These are phyloP conservation scores for Sturnus vulgaris DNA, from an alignment of 2,113 vertebrate species.

Conservation along the genomic window DNA sequence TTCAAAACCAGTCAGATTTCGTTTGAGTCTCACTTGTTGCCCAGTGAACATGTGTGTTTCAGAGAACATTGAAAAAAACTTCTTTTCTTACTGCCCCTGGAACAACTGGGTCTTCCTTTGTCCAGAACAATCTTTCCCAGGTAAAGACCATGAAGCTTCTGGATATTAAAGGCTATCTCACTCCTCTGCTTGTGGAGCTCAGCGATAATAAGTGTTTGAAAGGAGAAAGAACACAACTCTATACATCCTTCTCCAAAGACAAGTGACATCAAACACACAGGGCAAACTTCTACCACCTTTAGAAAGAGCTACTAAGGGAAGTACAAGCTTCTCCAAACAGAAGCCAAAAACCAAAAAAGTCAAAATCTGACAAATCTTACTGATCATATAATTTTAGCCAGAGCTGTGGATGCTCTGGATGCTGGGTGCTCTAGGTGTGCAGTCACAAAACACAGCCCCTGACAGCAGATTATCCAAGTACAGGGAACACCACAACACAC, in stretches of 20 bases:
- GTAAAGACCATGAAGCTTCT: background rate
- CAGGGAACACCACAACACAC: background rate
- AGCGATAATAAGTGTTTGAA: background rate
- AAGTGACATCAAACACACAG: background rate
- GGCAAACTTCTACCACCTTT: background rate
- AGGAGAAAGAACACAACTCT: background rate
- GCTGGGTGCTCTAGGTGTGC: background rate
- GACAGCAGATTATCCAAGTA: background rate
- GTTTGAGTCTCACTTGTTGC: background rate
- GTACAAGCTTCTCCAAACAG: background rate
- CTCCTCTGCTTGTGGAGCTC: background rate
- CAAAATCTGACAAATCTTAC: background rate
- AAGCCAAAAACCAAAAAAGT: background rate
- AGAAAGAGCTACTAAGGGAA: background rate
- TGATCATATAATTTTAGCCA: background rate
- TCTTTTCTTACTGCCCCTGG: background rate
- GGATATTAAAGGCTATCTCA: background rate
- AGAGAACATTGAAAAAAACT: background rate
- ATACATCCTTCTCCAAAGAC: rapidly evolving
- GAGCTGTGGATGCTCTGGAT: background rate
- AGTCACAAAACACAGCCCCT: background rate
- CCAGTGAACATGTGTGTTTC: background rate
- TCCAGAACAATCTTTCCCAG: background rate
- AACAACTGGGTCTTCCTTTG: background rate
- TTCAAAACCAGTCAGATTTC: slow-evolving; percentile 13